Evolutionary conservation across 2,888 invertebrate species (phyloP).

Genomic region (Ormyrus pomaceus): DNA sequence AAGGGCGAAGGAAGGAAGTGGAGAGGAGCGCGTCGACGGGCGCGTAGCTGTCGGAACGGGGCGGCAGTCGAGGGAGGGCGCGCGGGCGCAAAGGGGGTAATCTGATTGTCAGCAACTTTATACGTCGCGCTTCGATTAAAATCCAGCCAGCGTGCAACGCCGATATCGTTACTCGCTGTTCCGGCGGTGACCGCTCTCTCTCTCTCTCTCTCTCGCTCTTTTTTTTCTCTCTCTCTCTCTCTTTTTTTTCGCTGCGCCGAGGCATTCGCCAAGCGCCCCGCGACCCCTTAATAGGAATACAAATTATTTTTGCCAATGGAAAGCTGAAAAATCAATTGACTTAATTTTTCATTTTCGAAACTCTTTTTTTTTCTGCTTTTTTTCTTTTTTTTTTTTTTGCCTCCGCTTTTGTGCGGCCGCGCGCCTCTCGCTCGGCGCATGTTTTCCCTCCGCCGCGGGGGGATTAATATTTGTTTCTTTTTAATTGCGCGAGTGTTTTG

Average conservation of each 20-base stretch:
- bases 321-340: slow-evolving; percentile 51
- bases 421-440: too few relatives aligned
- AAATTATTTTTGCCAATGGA: slow-evolving; percentile 53
- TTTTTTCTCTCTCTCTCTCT: slow-evolving; percentile 10
- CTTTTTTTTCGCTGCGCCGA: slow-evolving; percentile 32
- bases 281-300: slow-evolving; percentile 52
- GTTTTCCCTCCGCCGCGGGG: neutral
- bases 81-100: slow-evolving; percentile 63
- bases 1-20: neutral
- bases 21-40: neutral
- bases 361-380: neutral
- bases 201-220: slow-evolving; percentile 37
- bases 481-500: neutral
- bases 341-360: slow-evolving; percentile 46
- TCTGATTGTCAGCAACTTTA: slow-evolving; percentile 74
- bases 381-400: too few relatives aligned
- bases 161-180: slow-evolving; percentile 68
- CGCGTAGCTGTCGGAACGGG: neutral
- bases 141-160: slow-evolving; percentile 67
- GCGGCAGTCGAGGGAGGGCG: neutral
- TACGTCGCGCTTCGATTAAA: slow-evolving; percentile 73
- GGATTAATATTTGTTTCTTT: neutral
- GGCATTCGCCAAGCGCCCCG: slow-evolving; percentile 14
- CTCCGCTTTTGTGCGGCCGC: too few relatives aligned
- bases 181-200: slow-evolving; percentile 52